Evolutionary conservation across 2,797 vertebrate genomes (phyloP).

Genomic region (Eulemur coronatus): DNA sequence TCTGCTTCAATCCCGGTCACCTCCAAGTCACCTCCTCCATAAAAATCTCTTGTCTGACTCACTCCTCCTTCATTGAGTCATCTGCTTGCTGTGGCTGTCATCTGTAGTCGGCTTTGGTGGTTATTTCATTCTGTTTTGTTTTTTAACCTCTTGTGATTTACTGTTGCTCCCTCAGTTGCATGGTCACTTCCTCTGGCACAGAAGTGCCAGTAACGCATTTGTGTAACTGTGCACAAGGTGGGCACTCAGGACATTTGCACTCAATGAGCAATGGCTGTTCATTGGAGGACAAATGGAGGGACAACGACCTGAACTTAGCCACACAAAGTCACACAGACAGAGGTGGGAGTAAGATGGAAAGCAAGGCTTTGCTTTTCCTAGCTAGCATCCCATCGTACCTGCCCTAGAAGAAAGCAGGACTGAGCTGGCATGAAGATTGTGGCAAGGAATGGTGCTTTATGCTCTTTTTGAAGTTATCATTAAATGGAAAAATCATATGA

Average conservation of each 20-base stretch:
- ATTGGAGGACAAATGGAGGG: neutral
- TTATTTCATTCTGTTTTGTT: neutral
- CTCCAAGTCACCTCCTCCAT: neutral
- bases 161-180: neutral
- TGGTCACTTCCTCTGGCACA: neutral
- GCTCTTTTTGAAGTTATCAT: neutral
- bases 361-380: neutral
- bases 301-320: neutral
- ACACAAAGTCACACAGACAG: neutral
- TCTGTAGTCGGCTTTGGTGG: neutral
- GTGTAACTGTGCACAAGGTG: neutral
- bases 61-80: constrained; percentile 2
- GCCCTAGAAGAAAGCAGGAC: neutral
- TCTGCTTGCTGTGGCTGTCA: neutral
- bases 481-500: neutral
- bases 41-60: neutral
- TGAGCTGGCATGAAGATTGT: accelerated
- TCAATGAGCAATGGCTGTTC: neutral
- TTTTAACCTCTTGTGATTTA: constrained; percentile 19
- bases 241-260: neutral
- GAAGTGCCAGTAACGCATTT: neutral
- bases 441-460: accelerated
- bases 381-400: accelerated
- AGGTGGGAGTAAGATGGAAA: neutral
- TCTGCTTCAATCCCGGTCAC: neutral